Base-by-base conservation (phyloP, 2,113 vertebrate genomes). In the Dermatemys mawii region DNA sequence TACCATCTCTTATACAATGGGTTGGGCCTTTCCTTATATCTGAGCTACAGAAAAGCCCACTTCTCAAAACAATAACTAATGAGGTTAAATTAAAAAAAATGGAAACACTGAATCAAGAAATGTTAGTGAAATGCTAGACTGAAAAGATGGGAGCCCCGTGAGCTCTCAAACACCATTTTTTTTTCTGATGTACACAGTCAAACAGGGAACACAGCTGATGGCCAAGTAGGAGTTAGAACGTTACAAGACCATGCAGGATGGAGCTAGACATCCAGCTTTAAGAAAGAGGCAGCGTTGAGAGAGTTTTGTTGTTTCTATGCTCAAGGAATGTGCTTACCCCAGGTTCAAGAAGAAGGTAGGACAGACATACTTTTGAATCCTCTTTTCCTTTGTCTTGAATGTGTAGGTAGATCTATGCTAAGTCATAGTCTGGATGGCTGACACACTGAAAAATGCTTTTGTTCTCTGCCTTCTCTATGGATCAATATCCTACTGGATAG, bases 391-490 rank as follows among this genome's bases (percentile, higher is more conserved):
- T 78, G n/a, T 19, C 7, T 4, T 13, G 22, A 27, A 27, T 1
- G 0, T 2, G 1, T 55, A 92, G 24, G 13, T 38, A 84, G 0
- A 26, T 41, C 29, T 8, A 11, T n/a, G 50, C 76, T 35, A 51
- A 50, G 46, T 5, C 16, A 8, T 75, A 9, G 87, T 19, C 29
- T 1, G 5, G 10, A 22, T 89, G 80, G 44, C 32, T 84, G 41
- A 75, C 57, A 78, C 35, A 3, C 49, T 84, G 87, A 46, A 53
- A 2, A 86, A 48, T 49, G 75, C 48, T 63, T 54, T 8, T 1
- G 1, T n/a, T 93, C 41, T 38, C 13, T 81, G 29, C 14, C 54
- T 38, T 83, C 70, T 46, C 13, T 48, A 12, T 16, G 35, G 78
- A 95, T 2, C 21, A 17, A 49, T 26, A 75, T 5, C 8, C 54